These are phyloP conservation scores for Sitta europaea DNA, from an alignment of 2,113 vertebrate species.

Conservation along the genomic window DNA sequence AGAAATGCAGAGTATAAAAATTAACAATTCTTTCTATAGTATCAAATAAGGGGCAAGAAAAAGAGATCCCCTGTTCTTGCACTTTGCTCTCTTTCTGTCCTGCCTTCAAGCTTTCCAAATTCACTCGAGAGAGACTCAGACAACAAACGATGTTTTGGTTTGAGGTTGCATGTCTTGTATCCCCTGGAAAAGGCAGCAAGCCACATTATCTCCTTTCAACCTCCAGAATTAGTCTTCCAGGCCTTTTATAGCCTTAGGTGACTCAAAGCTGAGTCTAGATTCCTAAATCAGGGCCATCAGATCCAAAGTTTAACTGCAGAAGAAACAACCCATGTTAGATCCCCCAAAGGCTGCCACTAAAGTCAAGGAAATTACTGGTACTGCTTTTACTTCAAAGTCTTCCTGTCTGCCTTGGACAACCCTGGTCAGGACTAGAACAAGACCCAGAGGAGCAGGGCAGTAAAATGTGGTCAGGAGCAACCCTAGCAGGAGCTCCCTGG, in stretches of 20 bases:
- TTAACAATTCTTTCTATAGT: slow-evolving; percentile 50
- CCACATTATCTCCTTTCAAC: slow-evolving; percentile 47
- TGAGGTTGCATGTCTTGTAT: slow-evolving; percentile 35
- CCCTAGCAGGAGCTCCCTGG: background rate
- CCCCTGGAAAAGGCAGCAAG: slow-evolving; percentile 56
- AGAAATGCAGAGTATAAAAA: slow-evolving; percentile 25
- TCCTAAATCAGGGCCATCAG: slow-evolving; percentile 7
- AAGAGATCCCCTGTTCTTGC: background rate
- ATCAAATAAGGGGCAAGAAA: slow-evolving; percentile 6
- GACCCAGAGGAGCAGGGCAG: background rate
- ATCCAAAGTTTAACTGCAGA: background rate
- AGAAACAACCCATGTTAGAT: background rate
- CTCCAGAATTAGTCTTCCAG: slow-evolving; percentile 48
- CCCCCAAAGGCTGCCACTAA: background rate
- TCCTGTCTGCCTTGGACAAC: background rate
- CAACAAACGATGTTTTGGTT: slow-evolving; percentile 36
- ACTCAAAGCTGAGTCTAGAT: slow-evolving; percentile 31
- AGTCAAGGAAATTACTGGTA: background rate
- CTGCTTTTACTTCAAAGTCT: background rate
- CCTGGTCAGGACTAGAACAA: background rate
- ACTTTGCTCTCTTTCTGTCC: slow-evolving; percentile 38
- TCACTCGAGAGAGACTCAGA: slow-evolving; percentile 40
- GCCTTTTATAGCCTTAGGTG: slow-evolving; percentile 45
- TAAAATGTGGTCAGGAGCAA: background rate
- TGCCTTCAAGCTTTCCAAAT: slow-evolving; percentile 31